phyloP scores from a whole-genome alignment of 1,140 invertebrate species.

The Trichonephila clavipes region DNA sequence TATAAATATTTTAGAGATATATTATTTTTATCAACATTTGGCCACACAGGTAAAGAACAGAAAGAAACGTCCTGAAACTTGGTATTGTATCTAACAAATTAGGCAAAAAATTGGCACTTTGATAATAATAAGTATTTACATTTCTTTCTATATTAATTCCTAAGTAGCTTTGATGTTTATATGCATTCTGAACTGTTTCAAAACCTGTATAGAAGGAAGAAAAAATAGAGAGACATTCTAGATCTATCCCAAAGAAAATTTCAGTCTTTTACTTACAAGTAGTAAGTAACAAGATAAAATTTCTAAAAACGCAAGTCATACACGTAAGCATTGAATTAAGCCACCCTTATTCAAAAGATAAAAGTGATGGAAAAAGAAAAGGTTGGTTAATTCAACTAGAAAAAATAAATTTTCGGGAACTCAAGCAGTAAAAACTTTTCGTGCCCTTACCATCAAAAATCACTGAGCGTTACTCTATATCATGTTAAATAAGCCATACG shows the following conservation, averaged over 20 bases:
- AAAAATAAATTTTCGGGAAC: background rate
- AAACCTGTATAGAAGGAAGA: background rate
- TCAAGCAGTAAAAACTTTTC: background rate
- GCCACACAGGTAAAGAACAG: background rate
- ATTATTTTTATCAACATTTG: background rate
- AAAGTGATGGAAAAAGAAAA: background rate
- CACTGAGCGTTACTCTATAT: background rate
- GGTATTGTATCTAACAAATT: background rate
- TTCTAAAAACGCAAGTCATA: background rate
- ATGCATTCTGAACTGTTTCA: background rate
- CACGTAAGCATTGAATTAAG: background rate
- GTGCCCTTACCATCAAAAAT: background rate
- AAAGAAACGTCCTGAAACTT: background rate
- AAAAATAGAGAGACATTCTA: background rate
- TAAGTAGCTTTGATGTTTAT: background rate
- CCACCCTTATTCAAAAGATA: background rate
- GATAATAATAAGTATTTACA: background rate
- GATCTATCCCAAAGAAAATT: background rate
- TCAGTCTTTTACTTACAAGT: background rate
- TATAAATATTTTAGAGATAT: background rate
- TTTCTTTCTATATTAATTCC: background rate
- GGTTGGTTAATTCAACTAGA: background rate
- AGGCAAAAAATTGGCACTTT: background rate
- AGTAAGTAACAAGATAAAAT: background rate
- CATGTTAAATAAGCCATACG: background rate